Percentiles rank a stretch among this genome's conserved stretches.
Evolutionary conservation across 2,888 invertebrate genomes (phyloP).

Genomic region (Rhogogaster chlorosoma): DNA sequence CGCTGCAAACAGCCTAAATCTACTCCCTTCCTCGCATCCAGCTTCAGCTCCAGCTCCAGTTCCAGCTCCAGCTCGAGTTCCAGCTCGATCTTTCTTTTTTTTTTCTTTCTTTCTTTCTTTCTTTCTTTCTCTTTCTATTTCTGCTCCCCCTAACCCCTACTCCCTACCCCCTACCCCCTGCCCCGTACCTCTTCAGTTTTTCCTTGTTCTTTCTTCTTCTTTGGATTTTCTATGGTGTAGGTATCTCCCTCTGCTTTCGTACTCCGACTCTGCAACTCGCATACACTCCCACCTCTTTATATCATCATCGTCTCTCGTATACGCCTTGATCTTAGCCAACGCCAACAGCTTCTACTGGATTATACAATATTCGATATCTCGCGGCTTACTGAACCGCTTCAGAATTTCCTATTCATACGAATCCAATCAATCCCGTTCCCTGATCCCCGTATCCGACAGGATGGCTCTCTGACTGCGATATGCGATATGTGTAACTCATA

Average conservation of each 20-base stretch:
- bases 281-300: slow-evolving; percentile 58
- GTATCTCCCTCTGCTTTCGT: slow-evolving; percentile 54
- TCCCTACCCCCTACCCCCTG: slow-evolving; percentile 43
- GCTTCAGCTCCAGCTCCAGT: slow-evolving; percentile 49
- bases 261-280: slow-evolving; percentile 58
- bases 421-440: slow-evolving; percentile 51
- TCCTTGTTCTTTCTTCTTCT: slow-evolving; percentile 41
- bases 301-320: slow-evolving; percentile 62
- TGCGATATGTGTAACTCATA: background rate
- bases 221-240: slow-evolving; percentile 16
- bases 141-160: slow-evolving; percentile 9
- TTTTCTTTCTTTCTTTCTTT: slow-evolving; percentile 55
- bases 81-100: slow-evolving; percentile 55
- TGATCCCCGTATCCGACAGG: background rate
- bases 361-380: slow-evolving; percentile 73
- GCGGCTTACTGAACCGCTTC: slow-evolving; percentile 15
- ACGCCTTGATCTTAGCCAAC: slow-evolving; percentile 63
- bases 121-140: slow-evolving; percentile 55
- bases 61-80: slow-evolving; percentile 53
- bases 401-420: slow-evolving; percentile 39
- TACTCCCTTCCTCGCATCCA: slow-evolving; percentile 66
- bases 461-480: background rate
- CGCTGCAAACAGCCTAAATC: slow-evolving; percentile 77
- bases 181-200: background rate
- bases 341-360: slow-evolving; percentile 66